phyloP scores from a whole-genome alignment of 2,888 invertebrate species.

The Balanococcus diminutus region DNA sequence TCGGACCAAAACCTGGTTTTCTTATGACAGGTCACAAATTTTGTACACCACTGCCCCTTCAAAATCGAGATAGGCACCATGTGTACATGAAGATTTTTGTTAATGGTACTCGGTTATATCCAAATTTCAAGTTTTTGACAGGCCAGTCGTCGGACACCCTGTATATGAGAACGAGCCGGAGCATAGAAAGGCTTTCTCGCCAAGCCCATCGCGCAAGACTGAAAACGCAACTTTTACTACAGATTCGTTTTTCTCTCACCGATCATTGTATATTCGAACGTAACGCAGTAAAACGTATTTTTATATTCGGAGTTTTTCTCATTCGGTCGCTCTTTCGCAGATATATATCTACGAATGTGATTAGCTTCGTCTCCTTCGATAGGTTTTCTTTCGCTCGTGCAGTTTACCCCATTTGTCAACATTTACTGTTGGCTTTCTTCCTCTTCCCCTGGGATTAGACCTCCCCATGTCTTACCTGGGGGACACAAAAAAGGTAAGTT shows the following conservation, averaged over 20 bases:
- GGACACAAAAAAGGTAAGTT: conserved; percentile 60
- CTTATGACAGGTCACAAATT: too few relatives aligned
- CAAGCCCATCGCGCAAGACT: not conserved
- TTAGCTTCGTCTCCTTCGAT: not conserved
- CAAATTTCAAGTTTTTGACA: too few relatives aligned
- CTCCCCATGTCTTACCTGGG: conserved; percentile 60
- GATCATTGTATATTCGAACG: not conserved
- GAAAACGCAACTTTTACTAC: conserved; percentile 20
- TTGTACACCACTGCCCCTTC: too few relatives aligned
- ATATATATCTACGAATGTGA: conserved; percentile 1
- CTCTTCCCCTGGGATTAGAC: conserved; percentile 60
- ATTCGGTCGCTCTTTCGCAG: not conserved
- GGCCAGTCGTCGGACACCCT: too few relatives aligned
- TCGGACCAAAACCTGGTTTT: too few relatives aligned
- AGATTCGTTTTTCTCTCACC: conserved; percentile 19
- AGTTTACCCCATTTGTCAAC: conserved; percentile 57
- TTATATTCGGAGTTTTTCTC: not conserved
- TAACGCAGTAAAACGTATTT: not conserved
- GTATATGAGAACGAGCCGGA: not conserved
- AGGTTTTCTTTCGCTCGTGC: not conserved
- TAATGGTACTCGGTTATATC: too few relatives aligned
- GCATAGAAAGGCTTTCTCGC: not conserved
- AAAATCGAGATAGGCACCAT: too few relatives aligned
- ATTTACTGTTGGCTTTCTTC: conserved; percentile 61
- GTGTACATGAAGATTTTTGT: too few relatives aligned